Base-by-base conservation (phyloP, 2,113 vertebrate genomes). In the Sialia sialis region DNA sequence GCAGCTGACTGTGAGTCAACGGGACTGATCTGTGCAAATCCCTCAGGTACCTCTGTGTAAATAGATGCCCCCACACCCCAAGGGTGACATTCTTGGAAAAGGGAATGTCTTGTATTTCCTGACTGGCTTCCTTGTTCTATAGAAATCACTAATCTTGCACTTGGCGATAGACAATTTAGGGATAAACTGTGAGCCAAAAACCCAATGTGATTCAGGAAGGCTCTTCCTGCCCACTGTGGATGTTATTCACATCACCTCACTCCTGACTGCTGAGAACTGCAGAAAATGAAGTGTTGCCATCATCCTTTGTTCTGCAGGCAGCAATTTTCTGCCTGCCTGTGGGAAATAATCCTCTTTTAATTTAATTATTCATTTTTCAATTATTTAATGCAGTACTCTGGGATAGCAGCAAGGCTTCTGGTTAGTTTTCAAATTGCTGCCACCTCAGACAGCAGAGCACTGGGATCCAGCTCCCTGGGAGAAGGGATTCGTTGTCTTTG, bases 331-430 rank as follows among this genome's bases (percentile, higher is more conserved):
- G 68, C 87, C 94, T 92, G 86, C 89, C 89, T 94, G 88, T 80
- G 83, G 91, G 92, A 96, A 94, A 93, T 95, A 96, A 95, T 96
- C 93, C 95, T 95, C 67, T 92, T 96, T 94, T 96, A 95, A 96
- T 96, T 95, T 95, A 96, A 96, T 97, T 96, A 95, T 95, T 96
- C 80, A 78, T 87, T 94, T 96, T 96, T 89, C 85, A 93, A 73
- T 96, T 93, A 91, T 95, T 96, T 90, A 95, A 92, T 89, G 73
- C 64, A 56, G 36, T 78, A 77, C 56, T 91, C 75, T 29, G 64
- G 89, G 84, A 76, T 44, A 64, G 46, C 46, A 83, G 68, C 49
- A 79, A 90, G 55, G 66, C 48, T 96, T 89, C 84, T 74, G 68
- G 68, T 95, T 93, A 70, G 87, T 83, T 95, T 94, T 90, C 73